Percentiles rank a stretch among this genome's conserved stretches.
phyloP scores from a whole-genome alignment of 2,113 vertebrate genomes.

The Dissostichus mawsoni region DNA sequence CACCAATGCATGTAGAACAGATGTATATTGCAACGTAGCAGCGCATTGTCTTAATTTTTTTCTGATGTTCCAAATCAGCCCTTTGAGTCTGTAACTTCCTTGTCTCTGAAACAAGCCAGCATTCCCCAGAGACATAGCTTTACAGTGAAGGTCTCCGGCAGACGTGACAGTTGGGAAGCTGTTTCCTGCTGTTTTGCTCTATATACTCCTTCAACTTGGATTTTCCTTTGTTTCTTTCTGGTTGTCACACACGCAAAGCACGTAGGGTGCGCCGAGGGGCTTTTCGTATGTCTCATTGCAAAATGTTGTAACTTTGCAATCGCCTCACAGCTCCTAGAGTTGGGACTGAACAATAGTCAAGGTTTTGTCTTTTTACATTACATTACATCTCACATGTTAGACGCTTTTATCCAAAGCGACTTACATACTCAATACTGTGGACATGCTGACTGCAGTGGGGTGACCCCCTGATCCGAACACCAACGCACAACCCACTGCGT shows the following conservation, averaged over 20 bases:
- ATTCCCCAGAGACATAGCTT: neutral
- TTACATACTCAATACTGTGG: no score
- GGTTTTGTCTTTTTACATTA: neutral
- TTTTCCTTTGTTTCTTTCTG: constrained; percentile 40
- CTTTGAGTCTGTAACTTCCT: neutral
- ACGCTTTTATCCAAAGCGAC: no score
- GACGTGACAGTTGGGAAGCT: constrained; percentile 44
- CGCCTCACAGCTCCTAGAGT: constrained; percentile 13
- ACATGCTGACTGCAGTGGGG: no score
- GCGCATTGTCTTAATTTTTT: neutral
- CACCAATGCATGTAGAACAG: neutral
- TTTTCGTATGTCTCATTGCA: constrained; percentile 35
- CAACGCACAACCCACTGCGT: no score
- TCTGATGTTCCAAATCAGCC: neutral
- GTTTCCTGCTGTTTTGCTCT: constrained; percentile 56
- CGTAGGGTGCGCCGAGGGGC: constrained; percentile 3
- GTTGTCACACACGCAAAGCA: constrained; percentile 37
- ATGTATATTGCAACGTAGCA: neutral
- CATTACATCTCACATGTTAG: no score
- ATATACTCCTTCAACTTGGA: constrained; percentile 39
- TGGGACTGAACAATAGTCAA: neutral
- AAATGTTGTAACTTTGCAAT: constrained; percentile 21
- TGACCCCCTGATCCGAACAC: no score
- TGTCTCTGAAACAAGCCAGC: neutral
- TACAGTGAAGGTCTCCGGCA: constrained; percentile 34